phyloP scores from a whole-genome alignment of 2,113 vertebrate genomes.

The Heterotilapia buettikoferi region DNA sequence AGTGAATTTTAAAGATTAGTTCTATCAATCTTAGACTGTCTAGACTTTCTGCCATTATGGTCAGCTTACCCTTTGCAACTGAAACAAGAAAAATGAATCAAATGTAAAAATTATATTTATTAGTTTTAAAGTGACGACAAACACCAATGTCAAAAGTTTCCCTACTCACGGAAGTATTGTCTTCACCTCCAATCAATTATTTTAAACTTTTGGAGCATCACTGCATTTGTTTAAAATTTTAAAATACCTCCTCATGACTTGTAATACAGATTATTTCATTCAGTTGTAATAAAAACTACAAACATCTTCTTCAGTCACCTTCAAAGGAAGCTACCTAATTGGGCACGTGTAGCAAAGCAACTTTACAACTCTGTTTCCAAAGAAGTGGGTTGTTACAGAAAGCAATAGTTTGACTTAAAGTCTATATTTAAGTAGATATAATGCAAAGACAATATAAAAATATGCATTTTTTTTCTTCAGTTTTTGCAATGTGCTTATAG shows the following conservation, averaged over 20 bases:
- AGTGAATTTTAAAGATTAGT: background rate
- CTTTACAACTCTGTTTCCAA: background rate
- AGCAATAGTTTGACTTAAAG: background rate
- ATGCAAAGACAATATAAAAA: background rate
- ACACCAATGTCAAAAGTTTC: background rate
- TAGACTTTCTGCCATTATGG: background rate
- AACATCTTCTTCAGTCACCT: background rate
- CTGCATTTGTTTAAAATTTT: background rate
- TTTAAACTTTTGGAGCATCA: background rate
- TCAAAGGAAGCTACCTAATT: background rate
- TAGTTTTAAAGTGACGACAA: background rate
- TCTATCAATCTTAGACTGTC: background rate
- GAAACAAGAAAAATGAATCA: background rate
- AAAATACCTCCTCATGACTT: background rate
- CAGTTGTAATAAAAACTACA: background rate
- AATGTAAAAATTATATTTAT: background rate
- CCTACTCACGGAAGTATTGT: background rate
- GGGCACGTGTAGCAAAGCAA: background rate
- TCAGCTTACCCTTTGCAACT: background rate
- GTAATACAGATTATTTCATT: background rate
- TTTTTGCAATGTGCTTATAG: background rate
- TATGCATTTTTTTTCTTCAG: background rate
- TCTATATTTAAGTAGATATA: background rate
- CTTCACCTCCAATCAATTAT: background rate
- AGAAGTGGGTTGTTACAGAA: background rate